A percentile compares a stretch with the other conserved stretches of the same genome.
Conservation (phyloP, 2,113 vertebrate genomes). For the Herpailurus yagouaroundi region DNA sequence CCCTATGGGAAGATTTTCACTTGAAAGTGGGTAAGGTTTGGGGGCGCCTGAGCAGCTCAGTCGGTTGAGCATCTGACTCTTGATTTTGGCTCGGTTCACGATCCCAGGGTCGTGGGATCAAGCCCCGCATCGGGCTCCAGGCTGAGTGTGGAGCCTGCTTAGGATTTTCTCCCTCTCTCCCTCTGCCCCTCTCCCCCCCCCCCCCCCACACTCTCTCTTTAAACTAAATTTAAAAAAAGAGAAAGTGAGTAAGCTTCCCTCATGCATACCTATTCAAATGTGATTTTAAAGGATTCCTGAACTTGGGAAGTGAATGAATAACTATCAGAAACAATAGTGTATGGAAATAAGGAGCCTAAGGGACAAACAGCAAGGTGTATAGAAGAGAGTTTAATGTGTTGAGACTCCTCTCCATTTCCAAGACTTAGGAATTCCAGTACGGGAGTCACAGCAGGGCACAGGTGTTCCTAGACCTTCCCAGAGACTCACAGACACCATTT, state of each 20-base stretch:
- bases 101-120: no score
- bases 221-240: no score
- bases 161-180: no score
- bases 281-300: background rate
- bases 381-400: background rate
- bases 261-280: background rate
- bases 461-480: background rate
- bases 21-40: background rate
- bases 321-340: background rate
- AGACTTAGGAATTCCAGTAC: background rate
- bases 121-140: no score
- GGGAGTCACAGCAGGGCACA: background rate
- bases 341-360: background rate
- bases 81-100: no score
- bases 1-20: background rate
- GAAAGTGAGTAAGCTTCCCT: background rate
- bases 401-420: background rate
- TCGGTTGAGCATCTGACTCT: no score
- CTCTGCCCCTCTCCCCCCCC: no score
- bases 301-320: background rate
- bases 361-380: background rate
- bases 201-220: no score
- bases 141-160: no score
- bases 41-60: no score
- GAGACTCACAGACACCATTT: background rate